Conservation (phyloP, 1,140 invertebrate genomes). For the Ips nitidus region DNA sequence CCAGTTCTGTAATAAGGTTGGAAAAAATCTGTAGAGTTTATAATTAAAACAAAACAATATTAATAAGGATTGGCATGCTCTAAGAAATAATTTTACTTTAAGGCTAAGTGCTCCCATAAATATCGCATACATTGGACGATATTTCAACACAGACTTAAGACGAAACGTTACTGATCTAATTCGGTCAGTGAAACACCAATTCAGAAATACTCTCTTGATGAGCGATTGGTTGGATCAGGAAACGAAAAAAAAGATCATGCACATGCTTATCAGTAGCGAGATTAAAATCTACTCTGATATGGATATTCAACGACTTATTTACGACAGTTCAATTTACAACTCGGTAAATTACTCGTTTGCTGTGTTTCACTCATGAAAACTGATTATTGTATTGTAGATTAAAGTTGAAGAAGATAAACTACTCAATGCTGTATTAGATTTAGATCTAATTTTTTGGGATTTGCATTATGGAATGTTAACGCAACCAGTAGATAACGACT, state of each 20-base stretch:
- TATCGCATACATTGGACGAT: constrained; percentile 73
- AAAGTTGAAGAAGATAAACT: constrained; percentile 69
- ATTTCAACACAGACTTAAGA: constrained; percentile 60
- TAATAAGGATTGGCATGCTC: no score
- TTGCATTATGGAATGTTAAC: constrained; percentile 72
- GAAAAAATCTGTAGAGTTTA: no score
- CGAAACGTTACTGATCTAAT: constrained; percentile 35
- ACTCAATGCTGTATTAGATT: constrained; percentile 72
- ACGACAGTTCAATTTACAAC: no score
- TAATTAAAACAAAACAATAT: no score
- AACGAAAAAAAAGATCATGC: constrained; percentile 70
- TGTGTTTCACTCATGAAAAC: no score
- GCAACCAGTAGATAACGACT: constrained; percentile 35
- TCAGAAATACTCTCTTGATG: constrained; percentile 34
- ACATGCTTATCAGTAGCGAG: constrained; percentile 75
- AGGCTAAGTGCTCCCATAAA: constrained; percentile 39
- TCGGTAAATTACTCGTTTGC: no score
- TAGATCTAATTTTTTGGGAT: constrained; percentile 74
- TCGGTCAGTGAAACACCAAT: constrained; percentile 41
- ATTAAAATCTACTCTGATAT: no score
- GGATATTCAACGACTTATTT: no score
- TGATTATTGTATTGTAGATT: constrained; percentile 56
- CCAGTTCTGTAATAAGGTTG: no score
- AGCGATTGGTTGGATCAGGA: constrained; percentile 53
- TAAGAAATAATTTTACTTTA: no score